Conservation (phyloP, 2,113 vertebrate species). For the Syngnathoides biaculeatus region DNA sequence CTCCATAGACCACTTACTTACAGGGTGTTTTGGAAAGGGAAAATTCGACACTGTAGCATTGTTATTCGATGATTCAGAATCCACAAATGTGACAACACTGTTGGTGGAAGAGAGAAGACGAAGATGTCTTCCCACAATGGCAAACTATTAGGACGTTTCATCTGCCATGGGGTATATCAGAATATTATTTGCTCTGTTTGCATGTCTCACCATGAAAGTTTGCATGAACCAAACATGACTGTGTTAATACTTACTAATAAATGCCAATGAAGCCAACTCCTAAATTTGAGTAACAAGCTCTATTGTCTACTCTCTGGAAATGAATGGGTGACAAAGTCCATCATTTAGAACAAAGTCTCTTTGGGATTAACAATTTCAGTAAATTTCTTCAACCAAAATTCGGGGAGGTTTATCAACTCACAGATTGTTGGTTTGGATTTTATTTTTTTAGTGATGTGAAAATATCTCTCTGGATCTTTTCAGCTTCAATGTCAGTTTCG, state of each 20-base stretch:
- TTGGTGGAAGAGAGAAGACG: slow-evolving; percentile 1
- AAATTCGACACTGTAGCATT: too few species aligned
- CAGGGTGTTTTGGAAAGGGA: too few species aligned
- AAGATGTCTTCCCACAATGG: slow-evolving; percentile 34
- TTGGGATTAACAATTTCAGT: not conserved
- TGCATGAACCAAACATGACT: not conserved
- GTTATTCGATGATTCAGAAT: too few species aligned
- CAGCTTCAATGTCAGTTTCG: too few species aligned
- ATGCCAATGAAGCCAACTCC: slow-evolving; percentile 3
- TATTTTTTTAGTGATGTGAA: too few species aligned
- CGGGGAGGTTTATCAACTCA: too few species aligned
- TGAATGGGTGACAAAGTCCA: not conserved
- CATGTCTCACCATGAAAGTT: not conserved
- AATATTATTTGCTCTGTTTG: not conserved
- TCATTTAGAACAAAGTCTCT: not conserved
- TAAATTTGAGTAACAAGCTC: not conserved
- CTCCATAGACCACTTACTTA: too few species aligned
- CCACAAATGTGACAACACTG: slow-evolving; percentile 10
- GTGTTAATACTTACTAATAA: too few species aligned
- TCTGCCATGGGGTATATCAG: slow-evolving; percentile 14
- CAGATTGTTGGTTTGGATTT: too few species aligned
- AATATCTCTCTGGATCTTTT: too few species aligned
- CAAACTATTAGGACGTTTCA: slow-evolving; percentile 8
- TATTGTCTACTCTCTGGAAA: not conserved
- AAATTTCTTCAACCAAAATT: too few species aligned